phyloP scores from a whole-genome alignment of 1,140 invertebrate genomes.

The Drosophila parabipectinata region DNA sequence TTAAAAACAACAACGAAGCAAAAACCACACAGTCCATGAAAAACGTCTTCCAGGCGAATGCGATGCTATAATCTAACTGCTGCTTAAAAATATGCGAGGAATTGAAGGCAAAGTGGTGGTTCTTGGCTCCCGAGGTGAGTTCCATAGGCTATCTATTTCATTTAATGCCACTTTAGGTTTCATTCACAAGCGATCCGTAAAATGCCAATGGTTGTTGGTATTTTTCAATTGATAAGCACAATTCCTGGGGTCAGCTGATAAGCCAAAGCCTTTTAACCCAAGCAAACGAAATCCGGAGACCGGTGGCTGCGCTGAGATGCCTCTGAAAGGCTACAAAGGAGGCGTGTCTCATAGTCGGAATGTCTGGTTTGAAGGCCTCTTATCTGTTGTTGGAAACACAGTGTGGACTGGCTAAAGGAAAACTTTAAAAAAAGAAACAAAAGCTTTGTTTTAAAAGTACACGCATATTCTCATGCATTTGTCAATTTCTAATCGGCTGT shows the following conservation, averaged over 20 bases:
- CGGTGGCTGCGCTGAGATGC: background rate
- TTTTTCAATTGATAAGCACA: slow-evolving; percentile 30
- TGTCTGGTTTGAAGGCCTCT: slow-evolving; percentile 6
- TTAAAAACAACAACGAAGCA: slow-evolving; percentile 15
- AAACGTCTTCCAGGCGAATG: slow-evolving; percentile 29
- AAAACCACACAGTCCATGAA: slow-evolving; percentile 12
- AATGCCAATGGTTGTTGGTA: slow-evolving; percentile 33
- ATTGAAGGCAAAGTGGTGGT: slow-evolving; percentile 93
- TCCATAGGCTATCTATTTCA: slow-evolving; percentile 8
- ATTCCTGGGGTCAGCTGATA: slow-evolving; percentile 19
- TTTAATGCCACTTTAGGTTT: slow-evolving; percentile 44
- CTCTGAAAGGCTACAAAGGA: slow-evolving; percentile 4
- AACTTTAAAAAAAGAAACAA: no score
- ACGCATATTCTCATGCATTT: background rate
- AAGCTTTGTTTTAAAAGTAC: no score
- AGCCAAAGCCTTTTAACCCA: slow-evolving; percentile 25
- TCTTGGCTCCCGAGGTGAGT: slow-evolving; percentile 90
- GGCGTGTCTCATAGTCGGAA: background rate
- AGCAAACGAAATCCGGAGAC: slow-evolving; percentile 2
- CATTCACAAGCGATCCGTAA: slow-evolving; percentile 31
- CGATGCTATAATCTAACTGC: slow-evolving; percentile 40
- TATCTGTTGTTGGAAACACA: slow-evolving; percentile 10
- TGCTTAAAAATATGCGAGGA: slow-evolving; percentile 86
- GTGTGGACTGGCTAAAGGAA: background rate
- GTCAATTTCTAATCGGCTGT: slow-evolving; percentile 8